Base-by-base conservation (phyloP, 2,888 invertebrate genomes). In the Theodoxus fluviatilis region DNA sequence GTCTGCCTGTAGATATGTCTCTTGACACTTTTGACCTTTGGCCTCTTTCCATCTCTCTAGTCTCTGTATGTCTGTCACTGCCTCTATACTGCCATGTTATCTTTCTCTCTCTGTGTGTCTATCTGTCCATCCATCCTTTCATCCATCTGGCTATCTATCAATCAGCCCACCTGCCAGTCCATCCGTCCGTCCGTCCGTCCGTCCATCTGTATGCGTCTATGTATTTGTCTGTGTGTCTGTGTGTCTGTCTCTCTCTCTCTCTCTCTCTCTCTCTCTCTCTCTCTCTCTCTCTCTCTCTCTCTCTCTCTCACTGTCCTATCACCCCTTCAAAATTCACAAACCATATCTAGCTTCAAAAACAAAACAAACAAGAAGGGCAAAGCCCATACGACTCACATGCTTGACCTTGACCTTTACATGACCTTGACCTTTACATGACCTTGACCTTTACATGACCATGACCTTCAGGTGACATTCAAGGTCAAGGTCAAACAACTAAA, bases 201-300 rank as follows among this genome's bases (percentile, higher is more conserved):
- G 25, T 9, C 22, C 55, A 37, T 7, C 22, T 47, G 18, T 31
- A 25, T 52, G n/a, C 25, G 2, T 57, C 4, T 57, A 6, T 57
- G 12, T 57, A 6, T 57, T 3, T 61, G 35, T 33, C 0, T 33
- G 31, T 18, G 35, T 61, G n/a, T 61, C 35, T 61, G 35, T 33
- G 35, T 33, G 35, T 37, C 38, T 63, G 37, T 37, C 38, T 38
- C 22, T 38, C n/a, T 9, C 15, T 38, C 22, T 22, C 22, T n/a
- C 38, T 38, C 22, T 37, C 63, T 63, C 35, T n/a, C 38, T 33
- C 63, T 63, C 63, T 63, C 63, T 63, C 63, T 63, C 63, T 63
- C 63, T 63, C 63, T 63, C 63, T 63, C 63, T 63, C 63, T 63
- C 63, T 63, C 63, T 63, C 63, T 63, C 38, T 63, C 63, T 63